Percentiles rank a stretch among this genome's conserved stretches.
These are phyloP conservation scores for Heloderma charlesbogerti DNA, from an alignment of 2,113 vertebrate species.

Conservation along the genomic window DNA sequence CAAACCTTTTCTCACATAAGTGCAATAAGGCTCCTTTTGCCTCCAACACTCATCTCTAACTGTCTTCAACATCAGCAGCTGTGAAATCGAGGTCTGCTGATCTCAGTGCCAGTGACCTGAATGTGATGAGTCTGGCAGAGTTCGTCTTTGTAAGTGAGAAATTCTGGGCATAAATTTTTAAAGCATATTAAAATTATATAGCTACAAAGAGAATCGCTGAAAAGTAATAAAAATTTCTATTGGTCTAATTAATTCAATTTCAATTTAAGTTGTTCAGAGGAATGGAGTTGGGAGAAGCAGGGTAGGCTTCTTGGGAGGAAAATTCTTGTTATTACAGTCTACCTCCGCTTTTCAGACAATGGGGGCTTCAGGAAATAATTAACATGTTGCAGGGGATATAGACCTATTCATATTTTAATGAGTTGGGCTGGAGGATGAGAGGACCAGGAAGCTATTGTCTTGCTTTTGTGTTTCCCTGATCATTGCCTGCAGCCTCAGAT, in stretches of 20 bases:
- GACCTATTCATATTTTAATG: neutral
- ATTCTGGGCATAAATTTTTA: slow-evolving; percentile 16
- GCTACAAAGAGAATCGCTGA: slow-evolving; percentile 24
- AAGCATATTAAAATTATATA: slow-evolving; percentile 36
- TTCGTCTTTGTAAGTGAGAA: slow-evolving; percentile 21
- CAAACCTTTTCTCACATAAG: neutral
- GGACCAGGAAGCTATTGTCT: neutral
- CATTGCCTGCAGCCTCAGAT: neutral
- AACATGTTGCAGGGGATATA: neutral
- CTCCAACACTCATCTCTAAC: neutral
- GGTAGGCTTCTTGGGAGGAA: neutral
- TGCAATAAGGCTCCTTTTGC: neutral
- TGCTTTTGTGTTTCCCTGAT: neutral
- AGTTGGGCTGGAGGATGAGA: neutral
- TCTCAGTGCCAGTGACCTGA: neutral
- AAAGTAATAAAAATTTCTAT: slow-evolving; percentile 28
- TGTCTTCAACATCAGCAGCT: neutral
- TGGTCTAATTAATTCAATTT: slow-evolving; percentile 38
- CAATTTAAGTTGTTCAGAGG: slow-evolving; percentile 17
- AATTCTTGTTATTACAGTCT: neutral
- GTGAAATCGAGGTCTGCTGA: neutral
- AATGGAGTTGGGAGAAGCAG: neutral
- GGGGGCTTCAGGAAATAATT: neutral
- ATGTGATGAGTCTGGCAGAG: slow-evolving; percentile 7
- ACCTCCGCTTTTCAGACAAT: neutral